Base-by-base conservation (phyloP, 1,140 invertebrate genomes). In the Leptinotarsa lineolata region DNA sequence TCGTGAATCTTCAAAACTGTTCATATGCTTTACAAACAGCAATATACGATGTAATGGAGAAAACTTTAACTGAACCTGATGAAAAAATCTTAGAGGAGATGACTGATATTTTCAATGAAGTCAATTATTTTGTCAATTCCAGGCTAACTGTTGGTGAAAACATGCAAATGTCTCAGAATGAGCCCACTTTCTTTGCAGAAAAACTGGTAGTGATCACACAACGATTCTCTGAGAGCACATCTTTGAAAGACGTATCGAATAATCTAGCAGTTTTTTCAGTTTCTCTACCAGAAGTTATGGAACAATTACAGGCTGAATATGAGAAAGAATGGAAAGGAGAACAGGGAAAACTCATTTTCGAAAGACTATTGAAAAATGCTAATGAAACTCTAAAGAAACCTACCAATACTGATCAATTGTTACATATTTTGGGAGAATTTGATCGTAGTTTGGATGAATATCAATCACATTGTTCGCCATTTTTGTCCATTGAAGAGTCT, bases 41-140 rank as follows among this genome's bases (percentile, higher is more conserved):
- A n/a, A 70, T 78, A 18, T 79, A 83, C 68, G 81, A 83, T 77
- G 74, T 83, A 61, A 78, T 80, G n/a, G 81, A 83, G 63, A 39
- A 71, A 13, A 45, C 70, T 18, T 68, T 84, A n/a, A 76, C 65
- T 18, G 73, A 79, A 63, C 63, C 63, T 45, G 81, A 83, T 59
- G 70, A 78, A 21, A 77, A 79, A 46, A 77, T 81, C 39, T 44
- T 81, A 54, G 72, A 78, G 69, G 75, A 77, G 54, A 72, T 79
- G 13, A 74, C 67, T 15, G 72, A 76, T 70, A 76, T 76, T 21
- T 74, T 81, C 46, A 46, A 74, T 21, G 74, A 80, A 18, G 46
- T 81, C 2, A 70, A 82, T 60, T n/a, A n/a, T 21, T 81, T 76
- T 44, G 65, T 81, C 21, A 66, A 44, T 22, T 73, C 75, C 8